Evolutionary conservation across 2,797 vertebrate species (phyloP), one percentile per base, ranked within the genome.

Genomic region (Arrhamphus sclerolepis): DNA sequence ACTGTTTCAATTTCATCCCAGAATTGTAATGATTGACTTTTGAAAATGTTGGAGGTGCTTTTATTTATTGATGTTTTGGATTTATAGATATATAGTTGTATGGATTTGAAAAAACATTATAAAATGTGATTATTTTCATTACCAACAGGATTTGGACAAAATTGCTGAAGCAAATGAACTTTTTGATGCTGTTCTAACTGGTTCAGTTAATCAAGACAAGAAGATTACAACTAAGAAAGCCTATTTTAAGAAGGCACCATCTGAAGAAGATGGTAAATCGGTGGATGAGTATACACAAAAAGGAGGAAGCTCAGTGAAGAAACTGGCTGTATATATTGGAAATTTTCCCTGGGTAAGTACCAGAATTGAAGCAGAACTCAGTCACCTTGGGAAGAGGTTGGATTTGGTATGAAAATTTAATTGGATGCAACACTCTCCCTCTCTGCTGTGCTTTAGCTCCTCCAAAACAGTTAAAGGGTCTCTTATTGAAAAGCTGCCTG

Each of bases 291-390:
- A 93, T 62, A 92, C 84, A 1, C 90, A 89, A 79, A 94, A 89
- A 7, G 90, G 86, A 34, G 83, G 82, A 24, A 84, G 84, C 5
- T 85, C 86, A 17, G 7, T 11, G 21, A 94, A 93, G 70, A 91
- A 80, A 59, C 89, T 94, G 0, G 91, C 95, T 0, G 90, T 98
- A 58, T 98, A 96, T 19, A 86, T 98, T 55, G 97, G 96, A 72
- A 96, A 95, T 84, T 97, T 98, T 63, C 93, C 95, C 67, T 98
- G 96, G 97, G 96, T 98, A 80, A 96, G 95, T 59, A 21, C 14
- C 14, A 41, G 6, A 22, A 20, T 41, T 6, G 7, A 46, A 44
- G 7, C 17, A 11, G 9, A 16, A 18, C 8, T 42, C n/a, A n/a
- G 40, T 18, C n/a, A 26, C 6, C 24, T 26, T 6, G 24, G 24